Base-by-base conservation (phyloP, 2,797 vertebrate species). In the Danio kyathit region DNA sequence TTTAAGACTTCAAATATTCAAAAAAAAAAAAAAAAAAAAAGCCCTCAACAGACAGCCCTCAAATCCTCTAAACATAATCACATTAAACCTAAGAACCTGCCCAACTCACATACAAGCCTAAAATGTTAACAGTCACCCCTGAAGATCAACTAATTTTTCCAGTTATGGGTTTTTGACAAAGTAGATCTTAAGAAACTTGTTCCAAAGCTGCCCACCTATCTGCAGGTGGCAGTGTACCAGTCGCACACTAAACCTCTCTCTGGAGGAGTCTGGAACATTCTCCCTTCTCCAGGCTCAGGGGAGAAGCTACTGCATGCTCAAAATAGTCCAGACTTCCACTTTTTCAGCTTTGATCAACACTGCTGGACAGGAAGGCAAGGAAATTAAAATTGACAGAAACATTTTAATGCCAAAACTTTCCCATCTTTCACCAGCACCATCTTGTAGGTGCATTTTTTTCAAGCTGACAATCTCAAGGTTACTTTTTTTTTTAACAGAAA, bases 161-260 rank as follows among this genome's bases (percentile, higher is more conserved):
- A 29, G 71, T 3, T 13, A 48, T 70, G 41, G 19, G 16, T 75
- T 43, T n/a, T 70, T 16, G 29, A 40, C 83, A 41, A 74, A n/a
- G 57, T 17, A 59, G 12, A 80, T 56, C 54, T 56, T 69, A 56
- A 19, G 6, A 17, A 64, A 74, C 49, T 64, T 43, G 63, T 57
- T 80, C 74, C 29, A 66, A 71, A 71, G 65, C 52, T 29, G 7
- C 56, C 66, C 57, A 74, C 79, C 60, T 82, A 78, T 85, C 84
- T 84, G 83, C 84, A 82, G 84, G 82, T 82, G 84, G 84, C 84
- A 79, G 76, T 82, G 54, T 60, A 84, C 84, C 82, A 85, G 77
- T 82, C 80, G 56, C 14, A 76, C 48, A 60, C 63, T 49, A 44
- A 21, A 29, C 74, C 52, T 29, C 73, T 79, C 82, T 66, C 74